Base-by-base conservation (phyloP, 2,113 vertebrate species). In the Passer domesticus region DNA sequence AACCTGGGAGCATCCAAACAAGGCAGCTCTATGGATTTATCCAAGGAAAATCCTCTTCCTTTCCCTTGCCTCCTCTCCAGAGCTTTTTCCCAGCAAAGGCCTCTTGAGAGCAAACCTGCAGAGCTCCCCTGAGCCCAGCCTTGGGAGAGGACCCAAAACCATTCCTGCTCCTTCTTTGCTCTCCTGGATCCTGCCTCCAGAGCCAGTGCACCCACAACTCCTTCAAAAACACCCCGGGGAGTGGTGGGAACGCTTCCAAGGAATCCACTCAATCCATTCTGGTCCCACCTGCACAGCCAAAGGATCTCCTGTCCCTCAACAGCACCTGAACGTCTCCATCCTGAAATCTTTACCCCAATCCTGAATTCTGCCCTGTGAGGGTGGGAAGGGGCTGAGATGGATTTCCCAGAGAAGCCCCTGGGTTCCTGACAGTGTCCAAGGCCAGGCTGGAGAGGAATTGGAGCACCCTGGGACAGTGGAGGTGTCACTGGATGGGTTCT, bases 171-270 rank as follows among this genome's bases (percentile, higher is more conserved):
- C 77, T 30, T 56, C 24, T 41, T 56, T 30, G 31, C n/a, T 10
- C 39, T 64, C 35, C 46, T 23, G 11, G 19, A 13, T 15, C 31
- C 82, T 66, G 19, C 43, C 67, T 22, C 28, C 35, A 14, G 60
- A 53, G 31, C 15, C 9, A 3, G 5, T 2, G 55, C 41, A 49
- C 11, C 44, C 87, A 56, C 44, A 5, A 1, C 31, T 11, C 69
- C 73, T n/a, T 8, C 35, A 4, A 1, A 70, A 3, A 0, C 60
- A 30, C 2, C 7, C 0, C 24, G n/a, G 46, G 46, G 15, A 64
- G 27, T 1, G 11, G 33, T 44, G 49, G 56, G 49, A 25, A 31
- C 6, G 4, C 20, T 21, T 25, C 75, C 66, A 56, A 44, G 39
- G 35, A 46, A 83, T 2, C n/a, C 56, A 3, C 28, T 8, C 52